phyloP scores from a whole-genome alignment of 2,888 invertebrate genomes.

The Epinotia nisella region DNA sequence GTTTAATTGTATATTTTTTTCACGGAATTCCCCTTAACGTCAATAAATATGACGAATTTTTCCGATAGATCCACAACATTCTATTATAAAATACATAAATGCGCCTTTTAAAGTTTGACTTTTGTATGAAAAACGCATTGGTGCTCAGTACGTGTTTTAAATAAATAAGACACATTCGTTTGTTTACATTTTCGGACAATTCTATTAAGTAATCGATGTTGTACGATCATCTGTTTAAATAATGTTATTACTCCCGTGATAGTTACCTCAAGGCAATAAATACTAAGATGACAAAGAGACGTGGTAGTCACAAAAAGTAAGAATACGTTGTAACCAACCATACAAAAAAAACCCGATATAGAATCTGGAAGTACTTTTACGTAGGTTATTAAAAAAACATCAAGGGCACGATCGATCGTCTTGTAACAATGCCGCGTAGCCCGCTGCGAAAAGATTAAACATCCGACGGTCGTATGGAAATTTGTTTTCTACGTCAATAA shows the following conservation, averaged over 20 bases:
- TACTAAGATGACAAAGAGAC: background rate
- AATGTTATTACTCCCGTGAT: background rate
- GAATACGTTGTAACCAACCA: conserved; percentile 3
- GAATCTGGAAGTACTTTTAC: conserved; percentile 24
- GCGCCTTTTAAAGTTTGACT: too few relatives aligned
- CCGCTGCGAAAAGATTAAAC: conserved; percentile 8
- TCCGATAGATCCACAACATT: too few relatives aligned
- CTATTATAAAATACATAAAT: too few relatives aligned
- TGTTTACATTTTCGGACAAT: background rate
- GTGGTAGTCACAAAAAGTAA: conserved; percentile 1
- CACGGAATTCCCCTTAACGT: too few relatives aligned
- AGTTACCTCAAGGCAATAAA: background rate
- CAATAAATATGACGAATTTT: too few relatives aligned
- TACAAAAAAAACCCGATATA: conserved; percentile 24
- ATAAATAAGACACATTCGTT: background rate
- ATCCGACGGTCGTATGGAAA: background rate
- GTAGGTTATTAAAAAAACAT: conserved; percentile 20
- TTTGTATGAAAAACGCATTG: too few relatives aligned
- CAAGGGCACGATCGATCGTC: conserved; percentile 28
- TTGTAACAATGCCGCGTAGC: conserved; percentile 16
- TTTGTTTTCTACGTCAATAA: background rate
- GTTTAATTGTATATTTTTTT: too few relatives aligned
- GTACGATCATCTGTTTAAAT: background rate
- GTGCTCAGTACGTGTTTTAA: background rate
- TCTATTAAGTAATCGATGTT: background rate